A percentile compares a stretch with the other conserved stretches of the same genome.
These are phyloP conservation scores for Callopanchax toddi DNA, from an alignment of 2,113 vertebrate species.

Conservation along the genomic window DNA sequence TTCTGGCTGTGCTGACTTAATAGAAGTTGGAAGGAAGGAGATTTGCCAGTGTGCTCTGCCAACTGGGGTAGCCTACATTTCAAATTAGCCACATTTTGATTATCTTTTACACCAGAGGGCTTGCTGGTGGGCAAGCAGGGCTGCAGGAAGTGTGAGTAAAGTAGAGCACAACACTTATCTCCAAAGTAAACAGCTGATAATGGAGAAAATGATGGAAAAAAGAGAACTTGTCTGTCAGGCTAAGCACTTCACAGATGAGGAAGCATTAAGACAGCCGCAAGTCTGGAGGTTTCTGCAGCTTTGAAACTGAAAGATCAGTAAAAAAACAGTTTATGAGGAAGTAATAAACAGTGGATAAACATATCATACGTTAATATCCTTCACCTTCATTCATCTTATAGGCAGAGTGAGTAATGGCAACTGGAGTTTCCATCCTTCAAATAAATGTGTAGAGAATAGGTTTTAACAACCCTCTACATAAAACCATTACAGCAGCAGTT, in stretches of 20 bases:
- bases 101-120: constrained; percentile 57
- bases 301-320: constrained; percentile 31
- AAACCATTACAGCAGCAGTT: constrained; percentile 31
- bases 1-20: constrained; percentile 1
- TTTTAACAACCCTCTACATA: constrained; percentile 38
- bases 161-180: constrained; percentile 52
- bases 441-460: constrained; percentile 22
- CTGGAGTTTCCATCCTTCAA: constrained; percentile 3
- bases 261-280: constrained; percentile 30
- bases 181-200: constrained; percentile 61
- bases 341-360: constrained; percentile 13
- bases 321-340: constrained; percentile 24
- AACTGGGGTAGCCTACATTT: constrained; percentile 59
- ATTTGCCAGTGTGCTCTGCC: constrained; percentile 25
- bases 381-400: constrained; percentile 31
- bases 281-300: constrained; percentile 42
- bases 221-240: constrained; percentile 49
- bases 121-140: constrained; percentile 40
- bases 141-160: constrained; percentile 47
- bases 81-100: constrained; percentile 58
- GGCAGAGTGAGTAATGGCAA: neutral
- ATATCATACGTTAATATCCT: constrained; percentile 8
- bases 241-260: constrained; percentile 57
- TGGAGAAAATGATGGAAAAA: constrained; percentile 40
- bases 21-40: constrained; percentile 14